These are phyloP conservation scores for Digitonthophagus gazella DNA, from an alignment of 2,888 invertebrate genomes.

Conservation along the genomic window DNA sequence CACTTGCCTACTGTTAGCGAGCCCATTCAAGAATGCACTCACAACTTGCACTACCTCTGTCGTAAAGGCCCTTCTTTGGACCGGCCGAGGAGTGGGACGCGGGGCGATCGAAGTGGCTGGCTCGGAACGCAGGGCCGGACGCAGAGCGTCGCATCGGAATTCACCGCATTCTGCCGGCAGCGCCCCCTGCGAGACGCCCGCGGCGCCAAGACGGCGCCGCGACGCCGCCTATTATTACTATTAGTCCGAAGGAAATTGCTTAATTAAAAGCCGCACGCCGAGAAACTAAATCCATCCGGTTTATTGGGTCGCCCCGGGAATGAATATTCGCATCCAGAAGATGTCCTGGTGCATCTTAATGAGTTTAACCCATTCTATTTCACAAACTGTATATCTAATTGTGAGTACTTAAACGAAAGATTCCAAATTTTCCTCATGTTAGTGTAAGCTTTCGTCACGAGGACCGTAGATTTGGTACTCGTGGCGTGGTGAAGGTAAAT, in stretches of 20 bases:
- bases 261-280: no score
- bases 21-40: conserved; percentile 37
- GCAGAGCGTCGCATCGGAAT: conserved; percentile 7
- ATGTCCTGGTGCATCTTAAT: no score
- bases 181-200: background rate
- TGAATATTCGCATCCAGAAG: no score
- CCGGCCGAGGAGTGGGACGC: conserved; percentile 16
- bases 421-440: no score
- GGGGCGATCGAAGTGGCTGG: conserved; percentile 12
- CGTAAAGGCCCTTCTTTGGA: conserved; percentile 29
- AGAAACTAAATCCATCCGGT: no score
- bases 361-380: no score
- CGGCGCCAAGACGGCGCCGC: background rate
- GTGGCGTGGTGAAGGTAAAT: no score
- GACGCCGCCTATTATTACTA: background rate
- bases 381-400: no score
- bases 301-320: no score
- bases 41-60: conserved; percentile 27
- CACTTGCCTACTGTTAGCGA: conserved; percentile 40
- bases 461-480: no score
- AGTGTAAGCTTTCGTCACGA: no score
- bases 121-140: conserved; percentile 15
- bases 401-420: no score
- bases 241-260: background rate
- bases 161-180: background rate